Evolutionary conservation across 2,113 vertebrate species (phyloP).

Genomic region (Asarcornis scutulata): DNA sequence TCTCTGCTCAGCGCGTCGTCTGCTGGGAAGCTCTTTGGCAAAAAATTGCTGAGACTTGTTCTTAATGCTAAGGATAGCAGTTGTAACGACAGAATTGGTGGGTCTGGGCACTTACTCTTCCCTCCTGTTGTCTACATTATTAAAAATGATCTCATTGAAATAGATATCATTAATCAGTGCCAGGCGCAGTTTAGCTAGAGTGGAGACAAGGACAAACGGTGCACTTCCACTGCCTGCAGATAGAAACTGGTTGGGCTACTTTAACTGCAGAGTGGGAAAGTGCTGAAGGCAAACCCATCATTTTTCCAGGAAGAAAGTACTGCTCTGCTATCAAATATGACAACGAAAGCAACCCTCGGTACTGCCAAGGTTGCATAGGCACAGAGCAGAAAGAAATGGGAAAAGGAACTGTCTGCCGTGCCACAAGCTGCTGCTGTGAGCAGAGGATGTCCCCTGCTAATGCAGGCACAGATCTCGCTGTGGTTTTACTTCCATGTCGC

Average conservation of each 20-base stretch:
- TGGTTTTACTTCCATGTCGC: not conserved
- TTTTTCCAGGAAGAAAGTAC: not conserved
- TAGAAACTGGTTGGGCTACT: not conserved
- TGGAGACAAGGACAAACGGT: constrained; percentile 49
- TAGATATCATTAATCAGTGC: constrained; percentile 64
- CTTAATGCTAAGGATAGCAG: not conserved
- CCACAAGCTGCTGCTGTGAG: not conserved
- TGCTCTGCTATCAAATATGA: not conserved
- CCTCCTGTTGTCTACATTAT: constrained; percentile 45
- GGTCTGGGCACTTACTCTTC: constrained; percentile 1
- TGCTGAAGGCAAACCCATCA: not conserved
- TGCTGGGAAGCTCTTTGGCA: not conserved
- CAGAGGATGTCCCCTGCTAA: not conserved
- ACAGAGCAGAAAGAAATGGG: not conserved
- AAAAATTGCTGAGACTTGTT: not conserved
- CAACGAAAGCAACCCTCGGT: not conserved
- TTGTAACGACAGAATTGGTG: not conserved
- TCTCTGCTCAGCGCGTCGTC: accelerated
- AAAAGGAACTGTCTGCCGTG: not conserved
- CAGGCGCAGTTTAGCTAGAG: constrained; percentile 36
- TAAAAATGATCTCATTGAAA: constrained; percentile 57
- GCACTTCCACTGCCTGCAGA: not conserved
- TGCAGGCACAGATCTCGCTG: not conserved
- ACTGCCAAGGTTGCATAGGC: not conserved
- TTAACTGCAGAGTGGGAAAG: not conserved